Evolutionary conservation across 35 echinoderm and acorn worm species (phyloP), one percentile per base, ranked within the genome.

Genomic region (Ptychodera flava): DNA sequence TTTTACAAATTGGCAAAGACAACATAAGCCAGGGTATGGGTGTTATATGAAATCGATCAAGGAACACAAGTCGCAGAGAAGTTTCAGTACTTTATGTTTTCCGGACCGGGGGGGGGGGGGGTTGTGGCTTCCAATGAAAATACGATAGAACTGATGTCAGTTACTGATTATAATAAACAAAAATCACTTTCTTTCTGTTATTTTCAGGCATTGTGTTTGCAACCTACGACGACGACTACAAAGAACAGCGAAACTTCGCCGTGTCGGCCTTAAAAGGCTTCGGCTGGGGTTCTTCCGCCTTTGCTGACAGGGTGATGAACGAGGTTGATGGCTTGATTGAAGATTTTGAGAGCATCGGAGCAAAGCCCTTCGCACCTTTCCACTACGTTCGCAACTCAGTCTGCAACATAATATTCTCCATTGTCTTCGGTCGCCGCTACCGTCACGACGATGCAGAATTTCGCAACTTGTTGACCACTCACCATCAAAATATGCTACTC

Each of bases 371-470:
- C 16, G 89, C 93, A 45, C 86, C 89, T 30, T 79, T 89, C 16
- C 81, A 80, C 30, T 30, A 80, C 33, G 91, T 97, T 32, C 92
- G 93, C 36, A 78, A 91, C 2, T 87, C 91, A 16, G 86, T 97
- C 85, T 91, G 91, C 33, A 97, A 97, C 35, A 86, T 97, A 1
- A 97, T 97, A 37, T 97, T 88, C 33, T 90, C 85, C 27, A 78
- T 97, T 29, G 93, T 91, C 80, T 97, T 97, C 38, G 94, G 94
- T 28, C 87, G 93, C 86, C 86, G 94, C 12, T 97, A 82, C 38
- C 16, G 78, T 6, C 77, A 86, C 52, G 79, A 82, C 14, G 89
- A 97, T 31, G 82, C 36, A 0, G 88, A 93, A 53, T 97, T 97
- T 38, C 82, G 88, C 32, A 89, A 87, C 0, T 35, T 97, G 29